phyloP scores from a whole-genome alignment of 1,140 invertebrate genomes.

The Diachasmimorpha longicaudata region DNA sequence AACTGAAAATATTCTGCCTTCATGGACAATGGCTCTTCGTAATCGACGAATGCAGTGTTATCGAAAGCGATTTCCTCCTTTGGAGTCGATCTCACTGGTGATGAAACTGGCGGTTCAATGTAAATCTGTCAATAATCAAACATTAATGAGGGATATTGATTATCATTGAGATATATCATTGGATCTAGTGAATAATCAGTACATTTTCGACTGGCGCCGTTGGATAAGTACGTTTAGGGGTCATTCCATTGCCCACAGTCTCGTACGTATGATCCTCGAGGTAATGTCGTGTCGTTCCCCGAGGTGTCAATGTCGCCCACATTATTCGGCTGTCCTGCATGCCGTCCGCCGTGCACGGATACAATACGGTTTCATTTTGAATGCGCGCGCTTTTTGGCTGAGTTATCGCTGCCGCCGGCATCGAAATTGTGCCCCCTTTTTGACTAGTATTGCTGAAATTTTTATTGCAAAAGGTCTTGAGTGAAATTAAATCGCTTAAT shows the following conservation, averaged over 20 bases:
- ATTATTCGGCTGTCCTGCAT: constrained; percentile 72
- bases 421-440: constrained; percentile 50
- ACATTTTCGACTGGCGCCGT: constrained; percentile 57
- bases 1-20: constrained; percentile 75
- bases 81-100: constrained; percentile 42
- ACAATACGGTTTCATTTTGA: constrained; percentile 63
- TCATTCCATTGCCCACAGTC: constrained; percentile 68
- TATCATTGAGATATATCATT: no score
- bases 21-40: constrained; percentile 73
- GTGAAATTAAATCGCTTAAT: not conserved
- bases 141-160: no score
- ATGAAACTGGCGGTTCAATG: constrained; percentile 47
- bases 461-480: not conserved
- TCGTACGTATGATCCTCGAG: constrained; percentile 77
- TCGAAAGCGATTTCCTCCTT: constrained; percentile 67
- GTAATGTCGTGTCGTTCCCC: constrained; percentile 71
- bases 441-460: constrained; percentile 42
- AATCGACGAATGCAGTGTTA: constrained; percentile 77
- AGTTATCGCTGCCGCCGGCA: constrained; percentile 46
- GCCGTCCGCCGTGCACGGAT: constrained; percentile 59
- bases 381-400: constrained; percentile 51
- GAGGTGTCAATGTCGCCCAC: constrained; percentile 83
- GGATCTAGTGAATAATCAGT: not conserved
- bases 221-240: constrained; percentile 45
- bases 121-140: constrained; percentile 44